phyloP scores from a whole-genome alignment of 1,140 invertebrate genomes.

The Drosophila sp. region DNA sequence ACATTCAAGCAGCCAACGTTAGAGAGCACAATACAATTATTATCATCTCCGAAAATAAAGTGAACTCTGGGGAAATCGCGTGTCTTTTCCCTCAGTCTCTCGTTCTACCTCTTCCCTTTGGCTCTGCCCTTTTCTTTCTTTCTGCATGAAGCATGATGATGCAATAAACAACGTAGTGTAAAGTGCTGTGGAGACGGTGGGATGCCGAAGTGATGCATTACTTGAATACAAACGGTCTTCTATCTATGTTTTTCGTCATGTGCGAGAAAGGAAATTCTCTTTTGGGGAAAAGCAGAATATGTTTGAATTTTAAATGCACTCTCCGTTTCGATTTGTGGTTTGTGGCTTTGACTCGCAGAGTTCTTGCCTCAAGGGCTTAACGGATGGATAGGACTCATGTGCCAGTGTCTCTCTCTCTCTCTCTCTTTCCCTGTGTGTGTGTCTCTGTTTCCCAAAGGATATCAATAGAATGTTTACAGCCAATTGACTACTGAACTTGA shows the following conservation, averaged over 20 bases:
- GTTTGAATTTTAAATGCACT: constrained; percentile 77
- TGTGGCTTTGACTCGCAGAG: constrained; percentile 32
- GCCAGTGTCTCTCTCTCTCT: constrained; percentile 17
- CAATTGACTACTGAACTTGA: constrained; percentile 21
- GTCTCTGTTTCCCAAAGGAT: constrained; percentile 34
- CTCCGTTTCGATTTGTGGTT: constrained; percentile 33
- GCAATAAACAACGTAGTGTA: constrained; percentile 61
- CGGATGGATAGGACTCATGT: constrained; percentile 32
- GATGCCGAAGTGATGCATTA: constrained; percentile 16
- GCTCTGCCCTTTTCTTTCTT: too few species aligned
- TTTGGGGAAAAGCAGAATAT: neutral
- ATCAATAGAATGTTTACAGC: constrained; percentile 36
- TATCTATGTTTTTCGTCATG: neutral
- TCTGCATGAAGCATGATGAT: constrained; percentile 68
- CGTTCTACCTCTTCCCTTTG: constrained; percentile 5
- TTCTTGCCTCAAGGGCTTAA: constrained; percentile 15
- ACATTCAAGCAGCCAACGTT: constrained; percentile 9
- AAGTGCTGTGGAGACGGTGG: neutral
- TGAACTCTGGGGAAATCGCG: constrained; percentile 42
- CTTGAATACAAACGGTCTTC: neutral
- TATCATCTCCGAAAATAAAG: constrained; percentile 45
- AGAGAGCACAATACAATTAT: constrained; percentile 45
- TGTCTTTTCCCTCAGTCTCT: neutral
- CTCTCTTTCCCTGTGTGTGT: neutral
- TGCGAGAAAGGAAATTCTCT: neutral